These are phyloP conservation scores for Platorchestia sp. DNA, from an alignment of 1,140 invertebrate genomes.

Conservation along the genomic window DNA sequence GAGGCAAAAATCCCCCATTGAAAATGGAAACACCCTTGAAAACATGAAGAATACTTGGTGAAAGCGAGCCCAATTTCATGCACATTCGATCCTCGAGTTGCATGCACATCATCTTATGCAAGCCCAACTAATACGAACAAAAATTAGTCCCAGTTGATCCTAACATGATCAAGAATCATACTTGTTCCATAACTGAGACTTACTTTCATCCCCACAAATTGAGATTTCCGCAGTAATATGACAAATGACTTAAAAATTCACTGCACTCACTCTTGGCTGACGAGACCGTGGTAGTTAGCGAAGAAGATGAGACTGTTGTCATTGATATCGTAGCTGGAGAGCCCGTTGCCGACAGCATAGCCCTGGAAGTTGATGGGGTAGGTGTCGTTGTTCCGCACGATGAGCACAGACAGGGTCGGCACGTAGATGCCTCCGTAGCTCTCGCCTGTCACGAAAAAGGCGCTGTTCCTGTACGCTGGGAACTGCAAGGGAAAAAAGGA, in stretches of 20 bases:
- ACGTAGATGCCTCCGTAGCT: constrained; percentile 72
- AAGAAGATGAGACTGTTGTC: constrained; percentile 74
- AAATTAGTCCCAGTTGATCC: too few species aligned
- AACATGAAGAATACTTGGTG: too few species aligned
- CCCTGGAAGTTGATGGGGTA: constrained; percentile 70
- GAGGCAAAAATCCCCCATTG: too few species aligned
- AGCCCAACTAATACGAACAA: too few species aligned
- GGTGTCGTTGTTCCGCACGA: constrained; percentile 69
- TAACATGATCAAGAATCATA: too few species aligned
- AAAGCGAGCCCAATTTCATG: too few species aligned
- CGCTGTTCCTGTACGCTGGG: constrained; percentile 72
- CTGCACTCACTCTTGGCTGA: constrained; percentile 70
- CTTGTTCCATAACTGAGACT: too few species aligned
- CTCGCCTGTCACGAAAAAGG: constrained; percentile 73
- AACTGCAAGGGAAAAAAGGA: constrained; percentile 69
- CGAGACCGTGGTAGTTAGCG: constrained; percentile 74
- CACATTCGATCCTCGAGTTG: too few species aligned
- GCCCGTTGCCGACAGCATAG: constrained; percentile 75
- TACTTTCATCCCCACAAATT: too few species aligned
- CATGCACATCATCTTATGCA: too few species aligned
- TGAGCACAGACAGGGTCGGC: constrained; percentile 73
- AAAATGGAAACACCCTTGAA: too few species aligned
- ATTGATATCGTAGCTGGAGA: constrained; percentile 71
- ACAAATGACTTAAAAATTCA: neutral
- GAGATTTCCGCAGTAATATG: too few species aligned